Percentiles rank a stretch among this genome's conserved stretches.
These are phyloP conservation scores for Myxocyprinus asiaticus DNA, from an alignment of 2,113 vertebrate species.

Conservation along the genomic window DNA sequence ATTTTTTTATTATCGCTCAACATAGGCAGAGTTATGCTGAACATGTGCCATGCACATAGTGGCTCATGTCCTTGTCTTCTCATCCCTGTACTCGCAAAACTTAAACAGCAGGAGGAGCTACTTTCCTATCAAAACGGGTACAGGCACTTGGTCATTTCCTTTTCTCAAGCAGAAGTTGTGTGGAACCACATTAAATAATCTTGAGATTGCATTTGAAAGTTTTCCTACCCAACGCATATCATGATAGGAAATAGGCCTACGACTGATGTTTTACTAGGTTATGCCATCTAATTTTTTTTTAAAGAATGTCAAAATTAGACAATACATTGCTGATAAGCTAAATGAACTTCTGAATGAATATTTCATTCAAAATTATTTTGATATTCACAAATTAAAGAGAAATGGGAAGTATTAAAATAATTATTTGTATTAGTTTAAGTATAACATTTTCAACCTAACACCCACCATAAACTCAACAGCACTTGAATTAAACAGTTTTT, in stretches of 20 bases:
- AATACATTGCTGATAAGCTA: neutral
- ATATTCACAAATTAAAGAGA: neutral
- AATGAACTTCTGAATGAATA: too few relatives aligned
- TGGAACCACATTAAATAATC: neutral
- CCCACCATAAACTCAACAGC: neutral
- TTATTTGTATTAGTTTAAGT: neutral
- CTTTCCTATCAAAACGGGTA: neutral
- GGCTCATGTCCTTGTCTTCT: neutral
- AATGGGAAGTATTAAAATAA: neutral
- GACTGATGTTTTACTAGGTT: too few relatives aligned
- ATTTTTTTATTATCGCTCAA: too few relatives aligned
- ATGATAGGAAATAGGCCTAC: neutral
- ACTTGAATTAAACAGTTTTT: neutral
- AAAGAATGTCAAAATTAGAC: neutral
- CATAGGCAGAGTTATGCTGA: too few relatives aligned
- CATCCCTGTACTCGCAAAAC: neutral
- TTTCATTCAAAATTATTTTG: neutral
- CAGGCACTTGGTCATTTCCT: neutral
- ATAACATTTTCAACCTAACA: neutral
- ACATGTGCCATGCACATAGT: too few relatives aligned
- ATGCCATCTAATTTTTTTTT: neutral
- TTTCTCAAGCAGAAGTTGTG: neutral
- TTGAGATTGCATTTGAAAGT: neutral
- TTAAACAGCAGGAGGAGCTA: conserved; percentile 38
- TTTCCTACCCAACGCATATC: neutral